Evolutionary conservation across 1,140 invertebrate species (phyloP), one percentile per base, ranked within the genome.

Genomic region (Lerema accius): DNA sequence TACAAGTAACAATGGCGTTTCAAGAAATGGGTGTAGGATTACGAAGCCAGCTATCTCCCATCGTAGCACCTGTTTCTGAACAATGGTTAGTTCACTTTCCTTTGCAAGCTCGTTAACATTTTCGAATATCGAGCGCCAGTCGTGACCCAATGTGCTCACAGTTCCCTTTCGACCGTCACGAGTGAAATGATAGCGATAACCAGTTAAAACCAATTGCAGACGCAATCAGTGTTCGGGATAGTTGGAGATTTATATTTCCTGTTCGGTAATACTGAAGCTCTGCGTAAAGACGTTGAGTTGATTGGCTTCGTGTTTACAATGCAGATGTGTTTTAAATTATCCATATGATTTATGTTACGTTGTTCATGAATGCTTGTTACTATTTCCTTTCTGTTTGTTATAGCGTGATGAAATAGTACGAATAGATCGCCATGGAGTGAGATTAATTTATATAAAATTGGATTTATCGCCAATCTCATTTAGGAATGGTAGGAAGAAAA

Each of bases 91-190:
- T 78, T 78, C 71, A 78, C 79, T 82, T 82, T 79, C 78, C 73
- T 79, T 69, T 63, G 69, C 67, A 63, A 69, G 50, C 73, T 78
- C 63, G 78, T 81, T 80, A 84, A 80, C 78, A 80, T 81, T 80
- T 80, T 74, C 64, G 72, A 74, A 73, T 77, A 85, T 74, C 80
- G 77, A 76, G 67, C 69, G 65, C 62, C 67, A 76, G 70, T 86
- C 84, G 84, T 86, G 84, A 86, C 80, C 64, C 49, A 67, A 70
- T 65, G 37, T 67, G 68, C 61, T 67, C 58, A 40, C 46, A 59
- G 62, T 73, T 73, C 65, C 66, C 70, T 69, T 61, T 72, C 60
- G 37, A 67, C 35, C 56, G 64, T 73, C 67, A 73, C 71, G 70
- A 72, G 39, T 42, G 26, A 40, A 58, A 58, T 46, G 40, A 32